Conservation (phyloP, 2,797 vertebrate species). For the Adelosebastes latens region DNA sequence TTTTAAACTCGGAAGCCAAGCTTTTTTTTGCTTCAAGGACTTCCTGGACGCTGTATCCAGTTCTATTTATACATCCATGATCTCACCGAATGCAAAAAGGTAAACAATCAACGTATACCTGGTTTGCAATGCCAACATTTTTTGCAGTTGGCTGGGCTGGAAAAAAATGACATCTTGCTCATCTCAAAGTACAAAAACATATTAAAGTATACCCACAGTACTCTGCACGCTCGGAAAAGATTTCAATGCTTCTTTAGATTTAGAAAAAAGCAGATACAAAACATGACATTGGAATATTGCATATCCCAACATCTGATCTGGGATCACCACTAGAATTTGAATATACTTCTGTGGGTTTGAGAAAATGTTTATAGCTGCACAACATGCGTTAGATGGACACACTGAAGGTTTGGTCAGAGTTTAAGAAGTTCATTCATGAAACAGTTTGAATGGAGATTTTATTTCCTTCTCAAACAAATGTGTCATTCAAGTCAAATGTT, state of each 20-base stretch:
- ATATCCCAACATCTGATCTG: too few species aligned
- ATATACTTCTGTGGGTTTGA: constrained; percentile 12
- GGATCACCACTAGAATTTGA: not conserved
- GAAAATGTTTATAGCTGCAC: not conserved
- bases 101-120: too few species aligned
- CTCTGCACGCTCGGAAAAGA: not conserved
- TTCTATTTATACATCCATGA: too few species aligned
- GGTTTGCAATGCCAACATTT: too few species aligned
- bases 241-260: not conserved
- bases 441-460: not conserved
- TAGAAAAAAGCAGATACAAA: not conserved
- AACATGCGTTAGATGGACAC: not conserved
- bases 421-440: not conserved
- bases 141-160: too few species aligned
- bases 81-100: too few species aligned
- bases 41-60: too few species aligned
- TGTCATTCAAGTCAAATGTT: not conserved
- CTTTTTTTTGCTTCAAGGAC: too few species aligned
- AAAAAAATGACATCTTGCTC: not conserved
- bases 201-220: not conserved
- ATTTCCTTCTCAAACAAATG: not conserved
- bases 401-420: not conserved
- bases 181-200: not conserved
- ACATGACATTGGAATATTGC: not conserved
- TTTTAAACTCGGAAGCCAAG: too few species aligned